phyloP scores from a whole-genome alignment of 2,113 vertebrate species.

The Leiothrix lutea region DNA sequence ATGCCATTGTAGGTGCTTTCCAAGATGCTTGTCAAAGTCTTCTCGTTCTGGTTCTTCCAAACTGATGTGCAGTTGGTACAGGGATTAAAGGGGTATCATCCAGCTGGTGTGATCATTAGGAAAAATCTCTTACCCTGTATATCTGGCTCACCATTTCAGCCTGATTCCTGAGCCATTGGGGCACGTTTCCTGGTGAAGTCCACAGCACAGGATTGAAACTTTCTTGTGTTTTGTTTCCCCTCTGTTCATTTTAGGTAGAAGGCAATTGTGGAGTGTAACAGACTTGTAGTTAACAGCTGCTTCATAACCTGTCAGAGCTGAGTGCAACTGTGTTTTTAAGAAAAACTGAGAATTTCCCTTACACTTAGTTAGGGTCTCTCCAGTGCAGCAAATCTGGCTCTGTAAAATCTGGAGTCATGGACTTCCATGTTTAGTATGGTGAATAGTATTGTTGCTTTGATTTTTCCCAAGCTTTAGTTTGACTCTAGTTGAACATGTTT shows the following conservation, averaged over 20 bases:
- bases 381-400: neutral
- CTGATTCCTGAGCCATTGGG: rapidly evolving
- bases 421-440: rapidly evolving
- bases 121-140: neutral
- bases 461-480: neutral
- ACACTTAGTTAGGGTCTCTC: rapidly evolving
- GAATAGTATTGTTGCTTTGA: neutral
- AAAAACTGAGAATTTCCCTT: neutral
- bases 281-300: neutral
- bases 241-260: neutral
- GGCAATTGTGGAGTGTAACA: neutral
- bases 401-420: neutral
- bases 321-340: neutral
- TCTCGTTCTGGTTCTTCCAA: neutral
- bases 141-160: neutral
- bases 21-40: rapidly evolving
- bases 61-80: too few relatives aligned
- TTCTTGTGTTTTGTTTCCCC: neutral
- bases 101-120: neutral
- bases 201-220: neutral
- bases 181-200: neutral
- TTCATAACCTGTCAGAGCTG: neutral
- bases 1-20: rapidly evolving
- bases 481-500: rapidly evolving
- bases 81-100: neutral